Evolutionary conservation across 2,113 vertebrate genomes (phyloP), one percentile per base, ranked within the genome.

Genomic region (Oenanthe melanoleuca): DNA sequence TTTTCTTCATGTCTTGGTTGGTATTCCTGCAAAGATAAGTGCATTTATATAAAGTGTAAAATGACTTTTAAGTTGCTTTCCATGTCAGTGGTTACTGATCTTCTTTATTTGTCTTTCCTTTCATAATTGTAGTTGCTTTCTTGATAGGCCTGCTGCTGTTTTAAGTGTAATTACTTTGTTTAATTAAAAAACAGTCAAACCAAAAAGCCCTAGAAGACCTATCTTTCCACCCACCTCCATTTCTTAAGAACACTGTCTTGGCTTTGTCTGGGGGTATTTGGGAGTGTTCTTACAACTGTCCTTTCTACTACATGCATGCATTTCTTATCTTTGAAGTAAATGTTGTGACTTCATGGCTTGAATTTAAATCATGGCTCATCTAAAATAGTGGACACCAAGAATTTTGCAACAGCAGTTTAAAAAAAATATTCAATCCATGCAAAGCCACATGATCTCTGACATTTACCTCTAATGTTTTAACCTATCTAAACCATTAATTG

Each of bases 401-500:
- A 29, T 89, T 69, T 88, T 66, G 25, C 37, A 83, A 22, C 7
- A 56, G 10, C 19, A 53, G n/a, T 91, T 89, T 29, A 49, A 74
- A 91, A 47, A 50, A 38, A 38, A 52, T 1, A 69, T 80, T 89
- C 77, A 97, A 44, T 92, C 82, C 86, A 81, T 80, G 66, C 11
- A 18, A 96, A 95, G 95, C 96, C 95, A 93, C 40, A 26, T 92
- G 44, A 91, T 95, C 89, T 97, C 96, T 81, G 96, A 94, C 94
- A 88, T 96, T 97, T 96, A 91, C 96, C 92, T 94, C 67, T 83
- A 63, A 89, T 96, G 80, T 96, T 97, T 98, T 98, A 98, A 97
- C 96, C 94, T 47, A 60, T 95, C 97, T 97, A 97, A 98, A 95
- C 71, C 80, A 97, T 98, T 98, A 97, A 97, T 92, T 95, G 96